Conservation (phyloP, 2,888 invertebrate species). For the Beris chalybata region DNA sequence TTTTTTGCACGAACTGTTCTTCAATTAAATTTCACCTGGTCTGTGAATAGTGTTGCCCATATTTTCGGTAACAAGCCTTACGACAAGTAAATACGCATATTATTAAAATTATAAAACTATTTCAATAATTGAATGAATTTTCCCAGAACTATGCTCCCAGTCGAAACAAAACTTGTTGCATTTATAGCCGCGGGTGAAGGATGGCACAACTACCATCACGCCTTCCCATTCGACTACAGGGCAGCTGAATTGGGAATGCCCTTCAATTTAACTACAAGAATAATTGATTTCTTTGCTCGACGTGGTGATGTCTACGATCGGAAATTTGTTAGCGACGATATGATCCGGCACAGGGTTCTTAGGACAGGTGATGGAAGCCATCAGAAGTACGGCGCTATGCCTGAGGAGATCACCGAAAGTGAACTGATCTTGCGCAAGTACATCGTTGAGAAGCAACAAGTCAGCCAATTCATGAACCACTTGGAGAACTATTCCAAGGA, state of each 20-base stretch:
- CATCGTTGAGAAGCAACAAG: conserved; percentile 43
- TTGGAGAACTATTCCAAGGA: conserved; percentile 39
- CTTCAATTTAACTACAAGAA: conserved; percentile 65
- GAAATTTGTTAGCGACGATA: conserved; percentile 49
- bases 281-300: conserved; percentile 67
- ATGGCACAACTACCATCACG: conserved; percentile 90
- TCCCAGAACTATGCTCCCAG: conserved; percentile 70
- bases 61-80: conserved; percentile 70
- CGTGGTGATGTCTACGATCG: conserved; percentile 59
- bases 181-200: conserved; percentile 76
- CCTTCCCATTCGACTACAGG: conserved; percentile 87
- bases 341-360: conserved; percentile 60
- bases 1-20: conserved; percentile 63
- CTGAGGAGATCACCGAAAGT: conserved; percentile 24
- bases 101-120: conserved; percentile 2
- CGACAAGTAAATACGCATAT: conserved; percentile 58
- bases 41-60: conserved; percentile 75
- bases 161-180: conserved; percentile 70
- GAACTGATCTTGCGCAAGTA: conserved; percentile 40
- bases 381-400: conserved; percentile 55
- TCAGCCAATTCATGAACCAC: conserved; percentile 40
- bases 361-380: conserved; percentile 70
- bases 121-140: background rate
- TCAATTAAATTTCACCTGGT: conserved; percentile 70
- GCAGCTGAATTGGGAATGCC: conserved; percentile 72